phyloP scores from a whole-genome alignment of 2,888 invertebrate genomes.

The Mythimna albipuncta region DNA sequence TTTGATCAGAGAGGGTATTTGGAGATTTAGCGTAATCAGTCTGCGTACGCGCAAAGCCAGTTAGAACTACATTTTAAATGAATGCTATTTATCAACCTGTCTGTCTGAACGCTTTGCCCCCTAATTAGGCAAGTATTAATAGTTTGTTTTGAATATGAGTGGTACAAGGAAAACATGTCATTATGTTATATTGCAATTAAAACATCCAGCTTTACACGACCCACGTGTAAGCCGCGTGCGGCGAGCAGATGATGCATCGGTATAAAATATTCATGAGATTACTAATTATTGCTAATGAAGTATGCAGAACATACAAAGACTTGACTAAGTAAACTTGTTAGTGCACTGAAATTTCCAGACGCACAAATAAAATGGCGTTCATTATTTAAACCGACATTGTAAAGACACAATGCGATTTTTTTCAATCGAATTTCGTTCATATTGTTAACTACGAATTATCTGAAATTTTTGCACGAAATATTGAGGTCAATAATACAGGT shows the following conservation, averaged over 20 bases:
- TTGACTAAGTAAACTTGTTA: slow-evolving; percentile 25
- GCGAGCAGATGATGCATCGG: slow-evolving; percentile 32
- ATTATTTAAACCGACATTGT: slow-evolving; percentile 8
- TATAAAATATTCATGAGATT: slow-evolving; percentile 43
- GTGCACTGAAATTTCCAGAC: slow-evolving; percentile 24
- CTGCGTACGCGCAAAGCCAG: background rate
- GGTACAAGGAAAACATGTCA: slow-evolving; percentile 29
- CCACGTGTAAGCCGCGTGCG: slow-evolving; percentile 33
- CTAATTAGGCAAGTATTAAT: slow-evolving; percentile 25
- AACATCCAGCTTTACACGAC: slow-evolving; percentile 2
- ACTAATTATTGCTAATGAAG: slow-evolving; percentile 44
- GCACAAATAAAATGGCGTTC: background rate
- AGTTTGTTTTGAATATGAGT: slow-evolving; percentile 2
- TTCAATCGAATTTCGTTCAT: background rate
- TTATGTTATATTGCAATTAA: slow-evolving; percentile 15
- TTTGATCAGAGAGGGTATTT: slow-evolving; percentile 7
- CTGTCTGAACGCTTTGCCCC: background rate
- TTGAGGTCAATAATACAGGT: slow-evolving; percentile 40
- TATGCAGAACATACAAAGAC: slow-evolving; percentile 38
- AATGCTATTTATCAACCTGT: slow-evolving; percentile 18
- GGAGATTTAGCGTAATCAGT: slow-evolving; percentile 8
- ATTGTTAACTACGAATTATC: slow-evolving; percentile 12
- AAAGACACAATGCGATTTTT: slow-evolving; percentile 21
- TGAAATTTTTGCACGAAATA: slow-evolving; percentile 27
- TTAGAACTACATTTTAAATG: slow-evolving; percentile 2